phyloP scores from a whole-genome alignment of 1,140 invertebrate genomes.

The Drosophila setifemur region DNA sequence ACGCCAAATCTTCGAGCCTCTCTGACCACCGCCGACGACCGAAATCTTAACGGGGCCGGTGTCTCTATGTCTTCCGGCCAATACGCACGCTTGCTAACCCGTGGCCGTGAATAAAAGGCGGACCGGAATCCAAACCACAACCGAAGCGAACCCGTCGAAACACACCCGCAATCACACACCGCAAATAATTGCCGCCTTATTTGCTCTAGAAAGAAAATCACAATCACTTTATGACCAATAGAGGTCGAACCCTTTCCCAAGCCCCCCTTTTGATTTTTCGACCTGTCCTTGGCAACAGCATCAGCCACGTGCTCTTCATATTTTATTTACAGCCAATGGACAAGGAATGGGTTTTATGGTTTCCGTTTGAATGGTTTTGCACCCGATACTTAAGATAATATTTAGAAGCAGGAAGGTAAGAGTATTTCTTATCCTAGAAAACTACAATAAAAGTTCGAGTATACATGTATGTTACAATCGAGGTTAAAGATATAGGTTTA shows the following conservation, averaged over 20 bases:
- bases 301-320: slow-evolving; percentile 37
- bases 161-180: slow-evolving; percentile 16
- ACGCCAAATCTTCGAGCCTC: slow-evolving; percentile 82
- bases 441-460: too few species aligned
- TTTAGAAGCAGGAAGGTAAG: not conserved
- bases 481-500: too few species aligned
- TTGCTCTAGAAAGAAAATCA: slow-evolving; percentile 31
- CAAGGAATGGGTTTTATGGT: not conserved
- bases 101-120: slow-evolving; percentile 51
- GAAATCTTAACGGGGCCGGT: slow-evolving; percentile 83
- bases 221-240: slow-evolving; percentile 44
- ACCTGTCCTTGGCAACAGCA: not conserved
- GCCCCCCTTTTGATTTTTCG: not conserved
- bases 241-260: slow-evolving; percentile 42
- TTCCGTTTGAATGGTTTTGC: not conserved
- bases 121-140: slow-evolving; percentile 11
- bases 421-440: too few species aligned
- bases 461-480: too few species aligned
- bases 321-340: slow-evolving; percentile 26
- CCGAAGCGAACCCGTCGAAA: slow-evolving; percentile 15
- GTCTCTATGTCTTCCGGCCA: slow-evolving; percentile 82
- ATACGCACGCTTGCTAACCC: slow-evolving; percentile 74
- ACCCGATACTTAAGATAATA: too few species aligned
- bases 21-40: slow-evolving; percentile 82
- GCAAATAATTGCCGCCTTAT: slow-evolving; percentile 42